A percentile compares a stretch with the other conserved stretches of the same genome.
Evolutionary conservation across 2,797 vertebrate genomes (phyloP).

Genomic region (Alauda arvensis): DNA sequence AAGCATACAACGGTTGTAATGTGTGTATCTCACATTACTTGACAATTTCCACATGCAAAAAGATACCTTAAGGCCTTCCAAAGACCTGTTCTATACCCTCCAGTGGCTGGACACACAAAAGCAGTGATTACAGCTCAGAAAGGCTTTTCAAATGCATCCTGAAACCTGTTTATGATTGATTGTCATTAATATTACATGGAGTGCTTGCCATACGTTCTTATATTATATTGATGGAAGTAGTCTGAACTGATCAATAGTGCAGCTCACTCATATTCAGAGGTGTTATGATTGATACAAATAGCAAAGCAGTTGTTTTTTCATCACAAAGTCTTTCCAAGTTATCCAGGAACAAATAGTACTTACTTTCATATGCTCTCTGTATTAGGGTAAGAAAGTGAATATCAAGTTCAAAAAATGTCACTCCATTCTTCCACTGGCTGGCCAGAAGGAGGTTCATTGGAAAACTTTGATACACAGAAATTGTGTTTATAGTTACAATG

Average conservation of each 20-base stretch:
- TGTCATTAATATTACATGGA: not conserved
- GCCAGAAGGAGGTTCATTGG: not conserved
- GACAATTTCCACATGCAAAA: not conserved
- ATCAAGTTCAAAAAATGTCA: not conserved
- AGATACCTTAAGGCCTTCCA: not conserved
- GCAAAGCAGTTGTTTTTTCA: not conserved
- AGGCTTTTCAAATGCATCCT: not conserved
- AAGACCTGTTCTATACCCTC: not conserved
- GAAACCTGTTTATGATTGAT: not conserved
- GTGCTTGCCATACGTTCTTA: not conserved
- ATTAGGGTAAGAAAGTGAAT: not conserved
- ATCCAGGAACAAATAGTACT: not conserved
- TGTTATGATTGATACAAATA: not conserved
- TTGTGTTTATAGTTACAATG: fast-evolving
- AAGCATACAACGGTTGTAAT: not conserved
- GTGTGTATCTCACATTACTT: not conserved
- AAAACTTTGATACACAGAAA: not conserved
- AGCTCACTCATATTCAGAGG: not conserved
- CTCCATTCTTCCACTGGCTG: not conserved
- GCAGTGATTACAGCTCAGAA: not conserved
- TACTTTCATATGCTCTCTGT: not conserved
- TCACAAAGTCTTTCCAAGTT: not conserved
- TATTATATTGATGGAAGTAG: not conserved
- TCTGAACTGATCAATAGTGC: not conserved
- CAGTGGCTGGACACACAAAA: not conserved